Evolutionary conservation across 1,140 invertebrate species (phyloP).

Genomic region (Centruroides sculpturatus): DNA sequence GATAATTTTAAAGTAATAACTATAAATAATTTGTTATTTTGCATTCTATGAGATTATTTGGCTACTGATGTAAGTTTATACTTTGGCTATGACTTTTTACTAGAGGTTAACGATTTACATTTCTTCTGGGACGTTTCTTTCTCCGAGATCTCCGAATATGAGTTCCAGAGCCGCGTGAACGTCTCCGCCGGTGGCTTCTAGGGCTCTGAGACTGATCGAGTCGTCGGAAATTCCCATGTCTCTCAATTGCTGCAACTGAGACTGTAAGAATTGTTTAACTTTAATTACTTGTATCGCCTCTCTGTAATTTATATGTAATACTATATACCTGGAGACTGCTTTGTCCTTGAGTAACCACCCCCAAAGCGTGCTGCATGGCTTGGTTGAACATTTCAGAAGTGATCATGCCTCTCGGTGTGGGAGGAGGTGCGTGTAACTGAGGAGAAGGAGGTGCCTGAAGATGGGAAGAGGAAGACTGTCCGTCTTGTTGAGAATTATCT

Average conservation of each 20-base stretch:
- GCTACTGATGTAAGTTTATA: too few relatives aligned
- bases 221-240: conserved; percentile 38
- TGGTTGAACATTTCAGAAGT: conserved; percentile 15
- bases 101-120: too few relatives aligned
- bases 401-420: conserved; percentile 1
- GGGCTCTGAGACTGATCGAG: conserved; percentile 29
- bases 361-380: conserved; percentile 14
- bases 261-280: conserved; percentile 11
- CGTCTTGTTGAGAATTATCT: neutral
- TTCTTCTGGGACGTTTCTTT: too few relatives aligned
- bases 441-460: neutral
- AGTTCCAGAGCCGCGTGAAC: conserved; percentile 34
- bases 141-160: conserved; percentile 27
- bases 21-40: too few relatives aligned
- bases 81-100: too few relatives aligned
- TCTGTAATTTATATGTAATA: too few relatives aligned
- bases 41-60: too few relatives aligned
- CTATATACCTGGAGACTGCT: neutral
- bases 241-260: conserved; percentile 31
- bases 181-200: conserved; percentile 34
- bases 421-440: neutral
- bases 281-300: too few relatives aligned
- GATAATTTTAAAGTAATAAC: too few relatives aligned
- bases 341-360: neutral
- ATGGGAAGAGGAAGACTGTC: neutral